These are phyloP conservation scores for Chionoecetes opilio DNA, from an alignment of 1,140 invertebrate species.

Conservation along the genomic window DNA sequence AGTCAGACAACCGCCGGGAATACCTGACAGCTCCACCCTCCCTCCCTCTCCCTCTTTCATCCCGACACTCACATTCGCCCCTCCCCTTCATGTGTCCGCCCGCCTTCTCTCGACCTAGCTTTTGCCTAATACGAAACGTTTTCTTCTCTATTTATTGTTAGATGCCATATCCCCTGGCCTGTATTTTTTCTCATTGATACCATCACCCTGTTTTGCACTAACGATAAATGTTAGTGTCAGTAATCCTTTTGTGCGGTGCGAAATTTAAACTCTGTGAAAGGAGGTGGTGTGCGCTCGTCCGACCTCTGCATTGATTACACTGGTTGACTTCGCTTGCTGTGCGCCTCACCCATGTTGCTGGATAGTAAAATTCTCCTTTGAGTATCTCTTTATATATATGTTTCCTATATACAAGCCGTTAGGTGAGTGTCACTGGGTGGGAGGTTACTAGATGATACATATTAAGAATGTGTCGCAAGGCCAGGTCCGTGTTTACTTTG, in stretches of 20 bases:
- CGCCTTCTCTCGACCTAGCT: background rate
- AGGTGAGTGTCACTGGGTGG: background rate
- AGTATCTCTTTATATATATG: no score
- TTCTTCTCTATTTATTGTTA: background rate
- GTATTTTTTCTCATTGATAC: background rate
- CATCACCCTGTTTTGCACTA: background rate
- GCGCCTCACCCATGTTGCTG: background rate
- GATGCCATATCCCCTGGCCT: background rate
- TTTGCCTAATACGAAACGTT: background rate
- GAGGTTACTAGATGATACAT: background rate
- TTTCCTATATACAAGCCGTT: no score
- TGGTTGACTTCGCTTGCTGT: background rate
- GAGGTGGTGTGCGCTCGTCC: background rate
- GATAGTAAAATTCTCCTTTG: background rate
- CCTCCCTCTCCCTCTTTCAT: background rate
- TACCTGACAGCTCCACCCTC: slow-evolving; percentile 13
- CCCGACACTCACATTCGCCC: background rate
- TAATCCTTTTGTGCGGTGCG: background rate
- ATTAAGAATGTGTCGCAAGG: background rate
- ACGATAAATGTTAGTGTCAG: background rate
- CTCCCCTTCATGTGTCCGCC: background rate
- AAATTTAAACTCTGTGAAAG: slow-evolving; percentile 20
- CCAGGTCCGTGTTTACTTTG: background rate
- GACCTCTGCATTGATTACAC: slow-evolving; percentile 16
- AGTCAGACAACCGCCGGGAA: background rate